Conservation (phyloP, 2,113 vertebrate species). For the Sula dactylatra region DNA sequence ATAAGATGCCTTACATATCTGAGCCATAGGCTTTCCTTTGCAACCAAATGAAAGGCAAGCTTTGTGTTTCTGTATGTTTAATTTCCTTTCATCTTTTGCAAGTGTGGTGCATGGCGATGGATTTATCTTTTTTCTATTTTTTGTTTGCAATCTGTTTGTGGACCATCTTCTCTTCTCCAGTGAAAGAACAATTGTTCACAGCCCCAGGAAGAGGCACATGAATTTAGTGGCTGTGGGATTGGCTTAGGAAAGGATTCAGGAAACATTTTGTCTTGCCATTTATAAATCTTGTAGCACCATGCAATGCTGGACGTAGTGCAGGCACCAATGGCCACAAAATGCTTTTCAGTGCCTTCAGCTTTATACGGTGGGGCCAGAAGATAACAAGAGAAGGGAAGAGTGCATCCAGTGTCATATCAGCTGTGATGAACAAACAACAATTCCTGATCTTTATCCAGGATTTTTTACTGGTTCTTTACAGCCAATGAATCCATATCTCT, state of each 20-base stretch:
- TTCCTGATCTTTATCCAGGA: background rate
- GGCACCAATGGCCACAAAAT: background rate
- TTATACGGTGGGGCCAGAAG: background rate
- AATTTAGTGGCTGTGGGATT: background rate
- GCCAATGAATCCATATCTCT: background rate
- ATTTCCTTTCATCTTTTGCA: background rate
- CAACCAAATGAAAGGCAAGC: background rate
- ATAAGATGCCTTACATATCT: background rate
- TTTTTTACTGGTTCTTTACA: background rate
- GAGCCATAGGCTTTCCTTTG: background rate
- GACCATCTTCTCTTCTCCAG: background rate
- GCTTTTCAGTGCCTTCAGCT: background rate
- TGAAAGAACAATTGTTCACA: background rate
- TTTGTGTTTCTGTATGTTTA: background rate
- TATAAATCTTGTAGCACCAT: background rate
- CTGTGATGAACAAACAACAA: background rate
- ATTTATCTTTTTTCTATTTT: background rate
- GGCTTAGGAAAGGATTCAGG: background rate
- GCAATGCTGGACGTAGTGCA: background rate
- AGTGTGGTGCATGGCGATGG: background rate
- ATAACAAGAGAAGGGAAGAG: background rate
- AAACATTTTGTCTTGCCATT: background rate
- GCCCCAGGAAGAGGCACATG: background rate
- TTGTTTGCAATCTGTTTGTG: background rate
- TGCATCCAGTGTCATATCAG: background rate